Evolutionary conservation across 2,888 invertebrate species (phyloP), one percentile per base, ranked within the genome.

Genomic region (Zygaena filipendulae): DNA sequence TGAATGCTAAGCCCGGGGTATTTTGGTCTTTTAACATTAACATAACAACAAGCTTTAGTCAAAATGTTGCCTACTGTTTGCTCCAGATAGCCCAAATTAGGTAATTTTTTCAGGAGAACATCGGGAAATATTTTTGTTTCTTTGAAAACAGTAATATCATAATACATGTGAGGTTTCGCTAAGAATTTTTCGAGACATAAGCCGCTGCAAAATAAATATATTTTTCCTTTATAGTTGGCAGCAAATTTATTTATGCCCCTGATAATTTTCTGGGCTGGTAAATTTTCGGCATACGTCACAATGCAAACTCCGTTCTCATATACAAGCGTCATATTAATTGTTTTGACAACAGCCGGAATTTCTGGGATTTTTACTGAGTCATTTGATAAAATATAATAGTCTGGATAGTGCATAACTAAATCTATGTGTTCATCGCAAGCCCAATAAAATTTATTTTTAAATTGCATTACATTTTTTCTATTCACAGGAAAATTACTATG

Each of bases 11-110:
- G 57, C 1, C 85, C 85, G 1, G 85, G 83, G 43, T 87, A 81
- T 39, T 86, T 82, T 0, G 87, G 87, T 33, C 87, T 69, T 10
- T 68, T 29, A 2, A 67, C 69, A 31, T 79, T 75, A 0, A 82
- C 66, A 20, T 72, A 60, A 32, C 79, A 77, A 30, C 86, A 70
- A 1, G 83, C 84, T 30, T 75, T 59, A 2, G 84, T 77, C 13
- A 87, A 49, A 21, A 81, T 49, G 30, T 67, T 69, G 0, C 79
- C 82, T 1, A 85, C 58, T 9, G 80, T 83, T 51, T 86, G 86
- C 40, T 87, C 85, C 11, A 87, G 55, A 50, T 84, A 84, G 2
- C 86, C 86, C 9, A 85, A 43, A 30, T 79, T 52, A 1, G 87
- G 86, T 13, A 87, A 52, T 21, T 60, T 61, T 7, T 69, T 61